Evolutionary conservation across 2,888 invertebrate genomes (phyloP).

Genomic region (Orchestes rusci): DNA sequence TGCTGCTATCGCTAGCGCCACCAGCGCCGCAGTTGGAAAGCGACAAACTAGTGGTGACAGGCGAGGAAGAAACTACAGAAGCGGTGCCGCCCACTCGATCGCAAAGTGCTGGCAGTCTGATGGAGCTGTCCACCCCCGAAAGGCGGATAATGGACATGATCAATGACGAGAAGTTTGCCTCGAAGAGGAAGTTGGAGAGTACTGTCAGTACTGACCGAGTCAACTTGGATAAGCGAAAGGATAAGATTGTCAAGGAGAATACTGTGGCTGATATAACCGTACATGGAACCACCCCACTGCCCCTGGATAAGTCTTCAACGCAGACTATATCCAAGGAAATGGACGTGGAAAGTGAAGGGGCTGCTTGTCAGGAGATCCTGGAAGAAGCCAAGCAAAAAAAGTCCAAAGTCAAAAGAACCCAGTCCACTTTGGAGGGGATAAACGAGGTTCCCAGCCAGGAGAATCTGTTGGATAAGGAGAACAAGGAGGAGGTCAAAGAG

Average conservation of each 20-base stretch:
- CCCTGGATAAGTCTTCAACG: slow-evolving; percentile 38
- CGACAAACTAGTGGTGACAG: slow-evolving; percentile 65
- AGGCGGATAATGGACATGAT: slow-evolving; percentile 63
- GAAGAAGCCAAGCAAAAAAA: slow-evolving; percentile 18
- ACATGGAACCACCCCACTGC: slow-evolving; percentile 28
- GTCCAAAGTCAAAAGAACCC: slow-evolving; percentile 37
- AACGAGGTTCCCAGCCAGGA: slow-evolving; percentile 42
- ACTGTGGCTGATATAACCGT: slow-evolving; percentile 42
- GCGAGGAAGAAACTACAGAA: slow-evolving; percentile 45
- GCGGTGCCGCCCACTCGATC: slow-evolving; percentile 45
- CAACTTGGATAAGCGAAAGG: slow-evolving; percentile 48
- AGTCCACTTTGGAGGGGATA: slow-evolving; percentile 32
- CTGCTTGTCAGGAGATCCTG: slow-evolving; percentile 37
- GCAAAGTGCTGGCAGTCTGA: slow-evolving; percentile 66
- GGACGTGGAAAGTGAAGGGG: slow-evolving; percentile 40
- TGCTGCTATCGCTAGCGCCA: slow-evolving; percentile 79
- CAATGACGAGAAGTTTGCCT: slow-evolving; percentile 53
- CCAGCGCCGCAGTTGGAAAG: slow-evolving; percentile 65
- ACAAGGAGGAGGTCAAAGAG: slow-evolving; percentile 31
- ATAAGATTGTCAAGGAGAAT: slow-evolving; percentile 49
- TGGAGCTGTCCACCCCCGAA: slow-evolving; percentile 60
- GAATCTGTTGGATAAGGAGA: slow-evolving; percentile 37
- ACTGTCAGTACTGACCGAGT: slow-evolving; percentile 66
- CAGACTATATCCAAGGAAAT: slow-evolving; percentile 41
- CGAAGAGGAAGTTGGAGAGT: slow-evolving; percentile 68